Percentiles rank a stretch among this genome's conserved stretches.
Evolutionary conservation across 2,797 vertebrate genomes (phyloP).

Genomic region (Crax fasciolata): DNA sequence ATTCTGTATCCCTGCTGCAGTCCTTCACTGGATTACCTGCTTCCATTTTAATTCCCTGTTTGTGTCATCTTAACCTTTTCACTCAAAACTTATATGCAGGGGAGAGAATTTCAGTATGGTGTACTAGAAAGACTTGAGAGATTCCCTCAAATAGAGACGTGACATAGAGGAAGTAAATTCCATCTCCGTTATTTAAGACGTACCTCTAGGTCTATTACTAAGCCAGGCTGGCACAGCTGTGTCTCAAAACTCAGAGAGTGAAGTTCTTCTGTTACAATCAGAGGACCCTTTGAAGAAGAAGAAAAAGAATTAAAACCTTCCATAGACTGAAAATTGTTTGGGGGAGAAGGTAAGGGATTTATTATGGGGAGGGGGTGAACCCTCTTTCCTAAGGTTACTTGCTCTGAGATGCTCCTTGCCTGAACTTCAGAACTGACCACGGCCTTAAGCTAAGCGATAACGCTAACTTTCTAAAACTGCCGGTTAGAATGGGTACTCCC

Average conservation of each 20-base stretch:
- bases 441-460: background rate
- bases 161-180: background rate
- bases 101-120: background rate
- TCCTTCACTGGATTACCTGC: background rate
- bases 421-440: background rate
- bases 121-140: background rate
- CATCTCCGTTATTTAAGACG: constrained; percentile 9
- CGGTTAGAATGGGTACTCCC: background rate
- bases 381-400: background rate
- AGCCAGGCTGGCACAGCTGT: constrained; percentile 90
- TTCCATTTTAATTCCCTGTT: background rate
- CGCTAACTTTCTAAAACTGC: background rate
- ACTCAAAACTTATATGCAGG: background rate
- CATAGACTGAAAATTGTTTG: background rate
- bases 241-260: constrained; percentile 93
- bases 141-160: background rate
- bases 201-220: constrained; percentile 93
- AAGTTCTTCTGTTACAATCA: constrained; percentile 93
- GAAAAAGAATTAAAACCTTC: background rate
- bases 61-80: background rate
- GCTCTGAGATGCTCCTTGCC: background rate
- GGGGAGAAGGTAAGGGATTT: background rate
- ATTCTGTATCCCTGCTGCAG: background rate
- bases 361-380: background rate
- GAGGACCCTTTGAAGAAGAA: constrained; percentile 79